These are phyloP conservation scores for Brachyptera putata DNA, from an alignment of 2,888 invertebrate species.

Conservation along the genomic window DNA sequence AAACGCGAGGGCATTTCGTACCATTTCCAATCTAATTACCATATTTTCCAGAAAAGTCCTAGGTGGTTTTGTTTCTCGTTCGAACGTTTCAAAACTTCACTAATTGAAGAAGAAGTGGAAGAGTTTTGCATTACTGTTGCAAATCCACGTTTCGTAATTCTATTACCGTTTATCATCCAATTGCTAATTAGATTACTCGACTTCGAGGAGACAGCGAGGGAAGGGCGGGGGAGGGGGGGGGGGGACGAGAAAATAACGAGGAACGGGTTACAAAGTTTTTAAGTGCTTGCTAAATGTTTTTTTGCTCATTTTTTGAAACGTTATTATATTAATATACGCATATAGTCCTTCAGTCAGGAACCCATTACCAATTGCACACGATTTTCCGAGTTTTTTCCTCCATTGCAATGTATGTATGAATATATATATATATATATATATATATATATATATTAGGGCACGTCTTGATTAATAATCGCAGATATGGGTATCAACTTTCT, in stretches of 20 bases:
- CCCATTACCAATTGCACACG: no score
- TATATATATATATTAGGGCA: no score
- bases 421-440: no score
- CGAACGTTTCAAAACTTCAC: constrained; percentile 20
- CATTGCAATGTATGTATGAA: no score
- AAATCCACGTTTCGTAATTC: constrained; percentile 26
- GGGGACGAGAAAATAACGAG: constrained; percentile 12
- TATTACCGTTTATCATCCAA: constrained; percentile 30
- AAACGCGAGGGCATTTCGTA: no score
- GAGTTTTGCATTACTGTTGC: constrained; percentile 5
- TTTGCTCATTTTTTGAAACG: constrained; percentile 2
- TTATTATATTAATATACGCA: no score
- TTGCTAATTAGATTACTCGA: constrained; percentile 31
- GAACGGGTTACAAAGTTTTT: constrained; percentile 9
- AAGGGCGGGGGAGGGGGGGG: neutral
- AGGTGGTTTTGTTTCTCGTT: constrained; percentile 16
- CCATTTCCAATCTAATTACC: constrained; percentile 1
- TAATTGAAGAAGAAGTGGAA: constrained; percentile 14
- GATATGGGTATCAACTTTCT: no score
- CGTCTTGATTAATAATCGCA: no score
- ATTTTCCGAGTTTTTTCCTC: no score
- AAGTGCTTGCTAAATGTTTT: constrained; percentile 28
- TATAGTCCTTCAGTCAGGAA: no score
- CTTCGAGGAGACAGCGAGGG: constrained; percentile 12
- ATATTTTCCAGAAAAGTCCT: constrained; percentile 3